Evolutionary conservation across 2,888 invertebrate genomes (phyloP), one percentile per base, ranked within the genome.

Genomic region (Lycophotia porphyrea): DNA sequence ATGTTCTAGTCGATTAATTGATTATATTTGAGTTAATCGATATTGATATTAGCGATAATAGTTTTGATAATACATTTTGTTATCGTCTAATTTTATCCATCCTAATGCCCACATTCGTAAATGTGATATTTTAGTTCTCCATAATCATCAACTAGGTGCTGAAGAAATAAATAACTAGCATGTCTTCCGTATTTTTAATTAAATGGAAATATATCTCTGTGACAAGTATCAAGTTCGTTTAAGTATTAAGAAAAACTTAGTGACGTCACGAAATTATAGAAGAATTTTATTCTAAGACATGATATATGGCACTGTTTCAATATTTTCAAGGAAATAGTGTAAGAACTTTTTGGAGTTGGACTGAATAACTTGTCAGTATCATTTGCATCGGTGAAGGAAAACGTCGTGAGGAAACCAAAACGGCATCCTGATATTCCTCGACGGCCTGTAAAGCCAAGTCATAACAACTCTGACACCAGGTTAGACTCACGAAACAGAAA

Each of bases 181-280:
- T 58, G 49, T 34, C 27, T 66, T 70, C 42, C 7, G 44, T 73
- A 27, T 8, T 71, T 75, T 47, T 85, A 84, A 81, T 84, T 84
- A 81, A 84, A 81, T 81, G 69, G 55, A 84, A 81, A 74, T 81
- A 55, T 71, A 39, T 71, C 63, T 74, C 8, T 63, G 70, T 81
- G 81, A 63, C 67, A 58, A 76, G 39, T 52, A 5, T 66, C 47
- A 27, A 70, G 24, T 70, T 70, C 66, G n/a, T 69, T 60, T 31
- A 49, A 63, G 24, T 66, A 39, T 67, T 64, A 84, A 58, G 21
- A 3, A 47, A 68, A 65, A 60, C 24, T 44, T 42, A 61, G 15
- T n/a, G 11, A 47, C n/a, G 39, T 84, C 58, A 47, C n/a, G 13
- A 84, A 81, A 81, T 63, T 58, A 84, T 36, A 61, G 44, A 85